phyloP scores from a whole-genome alignment of 2,797 vertebrate species.

The Tragopan temminckii region DNA sequence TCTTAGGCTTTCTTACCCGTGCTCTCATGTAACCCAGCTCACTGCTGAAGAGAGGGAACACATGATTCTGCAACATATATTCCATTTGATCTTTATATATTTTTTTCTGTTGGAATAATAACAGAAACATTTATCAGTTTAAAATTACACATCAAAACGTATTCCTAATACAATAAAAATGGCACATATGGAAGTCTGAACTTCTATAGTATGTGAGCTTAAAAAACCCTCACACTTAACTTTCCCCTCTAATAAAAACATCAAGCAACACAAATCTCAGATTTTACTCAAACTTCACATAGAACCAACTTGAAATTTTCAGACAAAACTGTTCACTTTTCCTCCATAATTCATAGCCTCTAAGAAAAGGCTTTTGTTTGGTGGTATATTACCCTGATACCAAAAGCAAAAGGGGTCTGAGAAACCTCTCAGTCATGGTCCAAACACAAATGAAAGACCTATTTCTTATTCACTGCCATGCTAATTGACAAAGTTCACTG shows the following conservation, averaged over 20 bases:
- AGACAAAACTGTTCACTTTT: background rate
- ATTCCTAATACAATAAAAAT: background rate
- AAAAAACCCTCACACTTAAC: background rate
- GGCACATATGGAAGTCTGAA: background rate
- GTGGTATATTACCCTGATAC: background rate
- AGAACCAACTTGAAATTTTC: background rate
- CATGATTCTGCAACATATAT: conserved; percentile 98
- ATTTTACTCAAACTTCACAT: background rate
- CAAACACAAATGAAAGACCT: background rate
- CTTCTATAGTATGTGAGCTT: background rate
- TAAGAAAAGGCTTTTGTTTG: background rate
- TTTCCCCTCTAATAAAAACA: background rate
- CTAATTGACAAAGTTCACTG: background rate
- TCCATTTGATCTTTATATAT: conserved; percentile 99
- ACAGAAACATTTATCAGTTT: background rate
- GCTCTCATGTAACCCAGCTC: conserved; percentile 99
- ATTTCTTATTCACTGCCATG: background rate
- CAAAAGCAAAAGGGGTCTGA: background rate
- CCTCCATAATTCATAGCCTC: background rate
- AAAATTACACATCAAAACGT: background rate
- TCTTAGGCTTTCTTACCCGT: conserved; percentile 85
- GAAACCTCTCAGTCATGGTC: background rate
- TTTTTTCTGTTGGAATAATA: conserved; percentile 90
- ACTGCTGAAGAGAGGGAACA: conserved; percentile 96
- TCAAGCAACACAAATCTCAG: background rate